Percentiles rank a stretch among this genome's conserved stretches.
Evolutionary conservation across 2,113 vertebrate genomes (phyloP).

Genomic region (Prionailurus bengalensis): DNA sequence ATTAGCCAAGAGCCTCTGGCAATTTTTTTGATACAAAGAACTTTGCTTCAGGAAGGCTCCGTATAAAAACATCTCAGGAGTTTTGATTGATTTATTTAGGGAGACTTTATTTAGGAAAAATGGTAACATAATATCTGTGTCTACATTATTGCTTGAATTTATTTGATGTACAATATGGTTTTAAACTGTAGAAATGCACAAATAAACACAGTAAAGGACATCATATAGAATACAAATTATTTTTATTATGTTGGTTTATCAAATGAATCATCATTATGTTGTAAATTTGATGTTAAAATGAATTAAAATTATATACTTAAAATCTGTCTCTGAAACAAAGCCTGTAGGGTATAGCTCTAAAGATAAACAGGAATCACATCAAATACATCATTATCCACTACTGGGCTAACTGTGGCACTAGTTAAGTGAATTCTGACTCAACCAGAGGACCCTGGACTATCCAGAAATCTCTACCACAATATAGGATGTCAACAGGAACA

Average conservation of each 20-base stretch:
- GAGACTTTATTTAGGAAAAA: conserved; percentile 66
- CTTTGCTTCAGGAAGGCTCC: conserved; percentile 21
- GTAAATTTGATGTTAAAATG: not conserved
- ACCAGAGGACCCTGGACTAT: not conserved
- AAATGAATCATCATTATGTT: not conserved
- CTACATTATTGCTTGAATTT: not conserved
- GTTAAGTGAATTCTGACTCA: not conserved
- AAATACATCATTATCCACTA: not conserved
- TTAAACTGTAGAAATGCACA: not conserved
- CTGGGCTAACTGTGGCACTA: not conserved
- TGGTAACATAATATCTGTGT: conserved; percentile 34
- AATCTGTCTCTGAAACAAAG: not conserved
- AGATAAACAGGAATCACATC: not conserved
- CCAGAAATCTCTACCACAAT: not conserved
- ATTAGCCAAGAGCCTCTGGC: conserved; percentile 71
- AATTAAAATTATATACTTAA: conserved; percentile 33
- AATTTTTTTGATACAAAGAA: conserved; percentile 62
- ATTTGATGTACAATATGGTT: not conserved
- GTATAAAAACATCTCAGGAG: conserved; percentile 52
- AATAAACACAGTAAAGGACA: not conserved
- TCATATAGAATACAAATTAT: not conserved
- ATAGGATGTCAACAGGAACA: not conserved
- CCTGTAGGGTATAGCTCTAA: not conserved
- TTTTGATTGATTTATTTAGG: conserved; percentile 68
- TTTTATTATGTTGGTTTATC: not conserved